Evolutionary conservation across 2,797 vertebrate genomes (phyloP), one percentile per base, ranked within the genome.

Genomic region (Cottoperca gobio): DNA sequence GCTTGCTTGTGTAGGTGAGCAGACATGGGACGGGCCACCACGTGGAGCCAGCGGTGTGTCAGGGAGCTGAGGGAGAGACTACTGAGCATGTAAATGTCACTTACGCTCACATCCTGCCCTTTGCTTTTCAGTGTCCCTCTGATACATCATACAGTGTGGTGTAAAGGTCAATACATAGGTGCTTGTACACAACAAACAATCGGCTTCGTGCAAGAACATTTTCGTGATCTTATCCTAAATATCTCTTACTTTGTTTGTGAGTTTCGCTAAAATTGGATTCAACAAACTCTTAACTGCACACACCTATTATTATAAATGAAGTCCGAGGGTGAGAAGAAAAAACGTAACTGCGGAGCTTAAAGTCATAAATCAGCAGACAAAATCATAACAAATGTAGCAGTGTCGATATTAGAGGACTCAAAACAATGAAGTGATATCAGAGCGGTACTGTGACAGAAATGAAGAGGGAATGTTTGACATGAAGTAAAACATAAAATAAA

Each of bases 11-110:
- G 39, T 26, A 93, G 91, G 88, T 92, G 79, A 92, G 55, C 60
- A 55, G 78, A 55, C 73, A 74, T 81, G 84, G 78, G 50, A 57
- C 10, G 4, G 70, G 64, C 17, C 68, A 3, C 14, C 59, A 33
- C 40, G 23, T n/a, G 0, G 80, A 87, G 57, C 49, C 74, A 52
- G 66, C 10, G 4, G 19, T n/a, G 39, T 54, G 45, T 74, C 82
- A 39, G 28, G 37, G 54, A 71, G 73, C 64, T 53, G 86, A 62
- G 52, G 81, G 76, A 19, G 69, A 78, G 52, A 84, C 82, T 1
- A 64, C 83, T 42, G 77, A 90, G 61, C 92, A 93, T 89, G 93
- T 94, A 93, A 93, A 89, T 90, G 82, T 83, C 84, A 85, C 61
- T 65, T 68, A 69, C 86, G 70, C 82, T 86, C 82, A 89, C 84